These are phyloP conservation scores for Anolis sagrei DNA, from an alignment of 2,113 vertebrate species.

Conservation along the genomic window DNA sequence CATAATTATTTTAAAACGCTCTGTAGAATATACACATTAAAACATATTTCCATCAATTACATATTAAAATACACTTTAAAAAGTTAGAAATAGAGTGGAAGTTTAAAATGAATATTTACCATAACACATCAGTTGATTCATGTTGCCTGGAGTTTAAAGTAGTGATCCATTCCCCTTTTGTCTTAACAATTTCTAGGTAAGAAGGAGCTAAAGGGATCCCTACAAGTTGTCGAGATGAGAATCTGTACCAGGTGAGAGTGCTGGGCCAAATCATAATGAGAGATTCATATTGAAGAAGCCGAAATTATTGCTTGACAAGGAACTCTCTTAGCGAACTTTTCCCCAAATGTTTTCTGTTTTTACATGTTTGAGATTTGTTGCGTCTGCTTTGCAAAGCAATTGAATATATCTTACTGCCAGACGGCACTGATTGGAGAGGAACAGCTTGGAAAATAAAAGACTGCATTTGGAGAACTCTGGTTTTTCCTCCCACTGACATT, in stretches of 20 bases:
- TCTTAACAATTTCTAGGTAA: slow-evolving; percentile 55
- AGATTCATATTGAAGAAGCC: not conserved
- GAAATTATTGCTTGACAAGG: not conserved
- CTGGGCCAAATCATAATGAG: not conserved
- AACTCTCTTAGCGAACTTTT: not conserved
- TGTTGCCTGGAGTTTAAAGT: not conserved
- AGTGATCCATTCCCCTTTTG: not conserved
- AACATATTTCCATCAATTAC: no score
- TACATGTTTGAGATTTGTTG: not conserved
- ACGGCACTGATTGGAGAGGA: not conserved
- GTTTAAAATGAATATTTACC: not conserved
- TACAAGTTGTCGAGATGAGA: slow-evolving; percentile 57
- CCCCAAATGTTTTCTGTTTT: not conserved
- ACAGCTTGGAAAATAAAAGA: not conserved
- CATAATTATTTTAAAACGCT: no score
- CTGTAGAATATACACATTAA: no score
- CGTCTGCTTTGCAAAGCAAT: not conserved
- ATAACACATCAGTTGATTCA: no score
- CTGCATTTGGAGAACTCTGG: not conserved
- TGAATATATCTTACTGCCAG: not conserved
- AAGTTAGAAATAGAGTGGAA: no score
- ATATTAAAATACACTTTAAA: no score
- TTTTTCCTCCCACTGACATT: no score
- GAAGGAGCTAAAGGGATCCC: slow-evolving; percentile 42
- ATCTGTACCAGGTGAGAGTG: slow-evolving; percentile 73